Evolutionary conservation across 2,797 vertebrate genomes (phyloP).

Genomic region (Myripristis jacobus): DNA sequence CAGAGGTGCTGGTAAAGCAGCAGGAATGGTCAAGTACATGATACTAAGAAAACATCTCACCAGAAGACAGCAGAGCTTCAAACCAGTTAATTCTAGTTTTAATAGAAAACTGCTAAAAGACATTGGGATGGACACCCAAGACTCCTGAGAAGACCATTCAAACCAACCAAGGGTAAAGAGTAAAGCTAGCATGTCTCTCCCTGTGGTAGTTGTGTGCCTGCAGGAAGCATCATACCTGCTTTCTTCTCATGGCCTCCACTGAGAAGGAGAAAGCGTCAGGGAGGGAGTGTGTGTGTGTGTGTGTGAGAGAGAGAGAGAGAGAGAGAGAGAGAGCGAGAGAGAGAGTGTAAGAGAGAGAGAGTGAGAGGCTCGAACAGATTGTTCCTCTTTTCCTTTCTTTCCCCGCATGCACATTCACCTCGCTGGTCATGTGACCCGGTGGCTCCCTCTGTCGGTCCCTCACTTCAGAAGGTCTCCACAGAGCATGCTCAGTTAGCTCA

Average conservation of each 20-base stretch:
- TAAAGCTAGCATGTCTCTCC: constrained; percentile 63
- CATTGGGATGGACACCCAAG: constrained; percentile 46
- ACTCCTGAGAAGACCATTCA: constrained; percentile 63
- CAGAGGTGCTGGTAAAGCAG: constrained; percentile 31
- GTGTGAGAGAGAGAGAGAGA: constrained; percentile 40
- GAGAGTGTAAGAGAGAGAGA: constrained; percentile 23
- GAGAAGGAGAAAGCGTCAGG: constrained; percentile 75
- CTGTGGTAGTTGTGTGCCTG: constrained; percentile 62
- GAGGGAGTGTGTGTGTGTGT: constrained; percentile 35
- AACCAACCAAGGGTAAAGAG: constrained; percentile 62
- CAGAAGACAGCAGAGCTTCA: constrained; percentile 46
- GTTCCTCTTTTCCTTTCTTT: constrained; percentile 83
- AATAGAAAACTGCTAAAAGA: constrained; percentile 42
- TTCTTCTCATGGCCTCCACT: constrained; percentile 86
- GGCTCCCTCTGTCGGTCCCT: constrained; percentile 85
- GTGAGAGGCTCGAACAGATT: constrained; percentile 79
- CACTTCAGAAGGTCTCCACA: constrained; percentile 79
- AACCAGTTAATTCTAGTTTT: constrained; percentile 54
- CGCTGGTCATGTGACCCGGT: constrained; percentile 82
- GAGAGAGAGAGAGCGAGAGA: constrained; percentile 40
- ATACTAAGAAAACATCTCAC: constrained; percentile 44
- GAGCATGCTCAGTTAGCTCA: constrained; percentile 84
- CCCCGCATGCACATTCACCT: constrained; percentile 83
- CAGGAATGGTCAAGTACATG: constrained; percentile 32
- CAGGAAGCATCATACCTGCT: constrained; percentile 86